Evolutionary conservation across 2,797 vertebrate genomes (phyloP).

Genomic region (Pangasius macronema): DNA sequence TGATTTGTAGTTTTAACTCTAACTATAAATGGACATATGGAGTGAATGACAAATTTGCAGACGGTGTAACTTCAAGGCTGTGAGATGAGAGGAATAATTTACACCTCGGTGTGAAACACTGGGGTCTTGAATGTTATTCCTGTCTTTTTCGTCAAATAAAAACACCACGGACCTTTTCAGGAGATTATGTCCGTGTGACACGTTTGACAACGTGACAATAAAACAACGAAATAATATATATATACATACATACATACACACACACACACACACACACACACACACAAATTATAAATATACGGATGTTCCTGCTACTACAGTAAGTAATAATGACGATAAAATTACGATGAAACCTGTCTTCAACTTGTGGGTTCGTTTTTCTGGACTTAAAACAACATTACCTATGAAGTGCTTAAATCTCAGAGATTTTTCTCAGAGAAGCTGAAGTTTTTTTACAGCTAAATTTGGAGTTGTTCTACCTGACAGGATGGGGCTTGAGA

Average conservation of each 20-base stretch:
- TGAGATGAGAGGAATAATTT: neutral
- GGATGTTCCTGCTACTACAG: neutral
- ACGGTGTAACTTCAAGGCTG: neutral
- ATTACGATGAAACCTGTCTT: too few species aligned
- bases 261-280: neutral
- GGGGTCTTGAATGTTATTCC: too few species aligned
- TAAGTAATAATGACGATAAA: too few species aligned
- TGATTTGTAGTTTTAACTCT: neutral
- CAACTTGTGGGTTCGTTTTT: too few species aligned
- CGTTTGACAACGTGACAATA: neutral
- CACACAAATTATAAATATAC: neutral
- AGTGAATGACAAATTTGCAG: neutral
- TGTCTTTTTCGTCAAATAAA: too few species aligned
- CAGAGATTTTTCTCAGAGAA: neutral
- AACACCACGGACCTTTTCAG: too few species aligned
- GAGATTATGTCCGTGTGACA: too few species aligned
- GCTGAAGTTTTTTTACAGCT: neutral
- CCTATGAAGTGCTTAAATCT: neutral
- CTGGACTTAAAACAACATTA: too few species aligned
- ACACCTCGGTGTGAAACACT: neutral
- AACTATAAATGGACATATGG: neutral
- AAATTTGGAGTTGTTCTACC: conserved; percentile 69
- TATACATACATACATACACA: neutral
- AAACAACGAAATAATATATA: neutral
- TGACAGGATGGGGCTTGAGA: conserved; percentile 88